A percentile compares a stretch with the other conserved stretches of the same genome.
Conservation (phyloP, 2,797 vertebrate genomes). For the Hippoglossus hippoglossus region DNA sequence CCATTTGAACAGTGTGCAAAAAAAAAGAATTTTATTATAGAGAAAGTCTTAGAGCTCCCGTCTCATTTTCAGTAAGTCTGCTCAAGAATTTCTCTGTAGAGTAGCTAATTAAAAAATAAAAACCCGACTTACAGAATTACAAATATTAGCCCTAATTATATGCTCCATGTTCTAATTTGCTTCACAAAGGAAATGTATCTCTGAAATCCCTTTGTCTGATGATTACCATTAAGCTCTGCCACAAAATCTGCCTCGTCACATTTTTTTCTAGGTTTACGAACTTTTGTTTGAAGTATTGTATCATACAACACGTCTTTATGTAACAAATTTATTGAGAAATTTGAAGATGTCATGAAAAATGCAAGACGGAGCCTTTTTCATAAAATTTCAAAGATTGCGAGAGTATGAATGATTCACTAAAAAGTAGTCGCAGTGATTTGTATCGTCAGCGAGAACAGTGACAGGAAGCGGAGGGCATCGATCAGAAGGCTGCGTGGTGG, state of each 20-base stretch:
- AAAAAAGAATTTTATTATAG: not conserved
- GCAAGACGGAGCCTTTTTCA: conserved; percentile 14
- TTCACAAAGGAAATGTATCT: conserved; percentile 43
- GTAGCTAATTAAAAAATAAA: conserved; percentile 42
- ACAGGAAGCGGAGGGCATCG: conserved; percentile 17
- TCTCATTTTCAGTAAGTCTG: conserved; percentile 30
- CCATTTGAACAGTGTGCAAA: not conserved
- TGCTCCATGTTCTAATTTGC: conserved; percentile 36
- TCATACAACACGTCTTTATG: conserved; percentile 5
- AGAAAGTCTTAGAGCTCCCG: conserved; percentile 13
- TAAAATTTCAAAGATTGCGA: conserved; percentile 20
- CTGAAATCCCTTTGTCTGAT: conserved; percentile 10
- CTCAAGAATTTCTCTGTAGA: conserved; percentile 23
- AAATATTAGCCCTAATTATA: conserved; percentile 59
- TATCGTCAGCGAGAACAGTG: conserved; percentile 26
- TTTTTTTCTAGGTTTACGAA: conserved; percentile 15
- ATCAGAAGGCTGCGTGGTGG: conserved; percentile 2
- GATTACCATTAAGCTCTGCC: conserved; percentile 16
- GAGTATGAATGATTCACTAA: conserved; percentile 29
- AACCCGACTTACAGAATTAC: conserved; percentile 46
- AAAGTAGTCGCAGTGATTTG: conserved; percentile 10
- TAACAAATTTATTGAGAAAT: conserved; percentile 13
- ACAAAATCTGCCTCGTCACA: conserved; percentile 7
- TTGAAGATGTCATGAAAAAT: conserved; percentile 32
- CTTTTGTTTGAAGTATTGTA: not conserved